phyloP scores from a whole-genome alignment of 2,113 vertebrate genomes.

The Synchiropus splendidus region DNA sequence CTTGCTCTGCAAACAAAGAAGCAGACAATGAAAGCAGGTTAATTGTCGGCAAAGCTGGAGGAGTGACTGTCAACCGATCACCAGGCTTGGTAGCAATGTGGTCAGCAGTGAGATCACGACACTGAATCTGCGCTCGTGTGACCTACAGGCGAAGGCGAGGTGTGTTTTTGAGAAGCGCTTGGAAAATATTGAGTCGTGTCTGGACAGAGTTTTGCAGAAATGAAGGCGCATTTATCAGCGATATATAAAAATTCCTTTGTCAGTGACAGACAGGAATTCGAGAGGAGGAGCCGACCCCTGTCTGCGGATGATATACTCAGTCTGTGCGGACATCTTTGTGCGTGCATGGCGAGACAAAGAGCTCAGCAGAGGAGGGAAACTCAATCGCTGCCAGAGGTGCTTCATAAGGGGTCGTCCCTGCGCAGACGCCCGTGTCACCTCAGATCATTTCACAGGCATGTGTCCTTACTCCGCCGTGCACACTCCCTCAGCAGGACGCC shows the following conservation, averaged over 20 bases:
- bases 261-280: conserved; percentile 5
- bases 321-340: not conserved
- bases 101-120: conserved; percentile 31
- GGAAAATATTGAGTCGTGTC: conserved; percentile 13
- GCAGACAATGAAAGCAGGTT: conserved; percentile 17
- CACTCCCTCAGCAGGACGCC: conserved; percentile 14
- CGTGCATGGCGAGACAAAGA: not conserved
- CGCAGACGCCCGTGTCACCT: conserved; percentile 36
- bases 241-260: conserved; percentile 4
- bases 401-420: conserved; percentile 22
- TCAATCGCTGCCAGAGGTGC: conserved; percentile 18
- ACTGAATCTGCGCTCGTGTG: conserved; percentile 8
- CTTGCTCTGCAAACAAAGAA: conserved; percentile 7
- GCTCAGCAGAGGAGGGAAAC: conserved; percentile 31
- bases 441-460: conserved; percentile 37
- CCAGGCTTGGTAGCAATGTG: conserved; percentile 13
- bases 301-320: too few species aligned
- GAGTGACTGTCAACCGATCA: conserved; percentile 35
- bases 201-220: conserved; percentile 5
- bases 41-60: conserved; percentile 15
- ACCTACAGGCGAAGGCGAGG: conserved; percentile 21
- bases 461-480: conserved; percentile 25
- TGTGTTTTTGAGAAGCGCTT: not conserved
- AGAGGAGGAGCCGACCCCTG: not conserved
- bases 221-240: not conserved